phyloP scores from a whole-genome alignment of 2,888 invertebrate genomes.

The Ophion obscuratus region DNA sequence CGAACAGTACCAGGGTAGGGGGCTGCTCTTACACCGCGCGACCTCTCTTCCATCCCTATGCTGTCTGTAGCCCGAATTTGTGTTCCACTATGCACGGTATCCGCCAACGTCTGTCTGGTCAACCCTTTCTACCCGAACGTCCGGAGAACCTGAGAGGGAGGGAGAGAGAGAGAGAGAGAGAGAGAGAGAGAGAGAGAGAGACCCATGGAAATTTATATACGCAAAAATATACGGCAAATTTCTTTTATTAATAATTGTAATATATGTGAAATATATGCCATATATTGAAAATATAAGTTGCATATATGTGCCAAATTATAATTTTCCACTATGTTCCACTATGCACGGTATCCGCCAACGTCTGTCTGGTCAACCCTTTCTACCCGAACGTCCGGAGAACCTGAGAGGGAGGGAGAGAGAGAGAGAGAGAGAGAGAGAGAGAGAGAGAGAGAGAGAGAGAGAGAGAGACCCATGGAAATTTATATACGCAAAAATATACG shows the following conservation, averaged over 20 bases:
- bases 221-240: no score
- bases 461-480: no score
- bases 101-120: conserved; percentile 63
- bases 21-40: conserved; percentile 23
- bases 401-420: conserved; percentile 10
- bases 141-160: conserved; percentile 46
- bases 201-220: no score
- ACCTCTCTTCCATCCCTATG: conserved; percentile 49
- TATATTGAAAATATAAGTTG: no score
- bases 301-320: no score
- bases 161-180: conserved; percentile 30
- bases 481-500: no score
- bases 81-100: conserved; percentile 65
- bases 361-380: conserved; percentile 58
- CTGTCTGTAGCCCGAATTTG: conserved; percentile 61
- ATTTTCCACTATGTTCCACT: no score
- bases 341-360: conserved; percentile 66
- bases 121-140: conserved; percentile 48
- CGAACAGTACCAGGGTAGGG: conserved; percentile 6
- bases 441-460: no score
- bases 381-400: conserved; percentile 40
- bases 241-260: no score
- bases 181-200: neutral
- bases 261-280: no score
- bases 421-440: neutral